phyloP scores from a whole-genome alignment of 2,888 invertebrate species.

The Drosophila limbata region DNA sequence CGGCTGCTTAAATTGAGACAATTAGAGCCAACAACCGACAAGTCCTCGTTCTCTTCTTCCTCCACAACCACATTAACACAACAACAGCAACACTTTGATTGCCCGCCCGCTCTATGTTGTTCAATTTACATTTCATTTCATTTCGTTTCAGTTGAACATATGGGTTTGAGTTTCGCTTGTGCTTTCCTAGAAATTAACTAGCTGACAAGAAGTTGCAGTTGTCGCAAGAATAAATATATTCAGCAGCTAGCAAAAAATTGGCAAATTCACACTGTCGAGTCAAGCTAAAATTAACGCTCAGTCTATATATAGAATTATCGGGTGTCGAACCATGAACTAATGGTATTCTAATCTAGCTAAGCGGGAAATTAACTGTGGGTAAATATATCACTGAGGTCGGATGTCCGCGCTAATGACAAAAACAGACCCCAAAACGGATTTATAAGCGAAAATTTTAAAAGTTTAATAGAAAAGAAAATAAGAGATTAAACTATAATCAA shows the following conservation, averaged over 20 bases:
- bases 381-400: too few species aligned
- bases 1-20: constrained; percentile 76
- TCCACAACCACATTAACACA: constrained; percentile 1
- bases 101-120: constrained; percentile 61
- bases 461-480: too few species aligned
- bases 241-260: not conserved
- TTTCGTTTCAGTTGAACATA: constrained; percentile 67
- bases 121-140: constrained; percentile 77
- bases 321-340: not conserved
- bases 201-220: constrained; percentile 11
- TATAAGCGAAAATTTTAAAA: too few species aligned
- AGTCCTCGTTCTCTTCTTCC: constrained; percentile 18
- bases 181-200: constrained; percentile 8
- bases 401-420: too few species aligned
- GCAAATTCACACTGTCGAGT: not conserved
- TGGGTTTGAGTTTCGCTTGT: constrained; percentile 10
- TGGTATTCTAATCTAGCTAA: not conserved
- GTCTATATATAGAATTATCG: not conserved
- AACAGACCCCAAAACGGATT: too few species aligned
- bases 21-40: constrained; percentile 62
- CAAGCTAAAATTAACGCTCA: not conserved
- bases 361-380: not conserved
- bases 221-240: constrained; percentile 2
- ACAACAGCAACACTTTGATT: constrained; percentile 59
- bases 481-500: too few species aligned